Conservation (phyloP, 2,113 vertebrate species). For the Philantomba maxwellii region DNA sequence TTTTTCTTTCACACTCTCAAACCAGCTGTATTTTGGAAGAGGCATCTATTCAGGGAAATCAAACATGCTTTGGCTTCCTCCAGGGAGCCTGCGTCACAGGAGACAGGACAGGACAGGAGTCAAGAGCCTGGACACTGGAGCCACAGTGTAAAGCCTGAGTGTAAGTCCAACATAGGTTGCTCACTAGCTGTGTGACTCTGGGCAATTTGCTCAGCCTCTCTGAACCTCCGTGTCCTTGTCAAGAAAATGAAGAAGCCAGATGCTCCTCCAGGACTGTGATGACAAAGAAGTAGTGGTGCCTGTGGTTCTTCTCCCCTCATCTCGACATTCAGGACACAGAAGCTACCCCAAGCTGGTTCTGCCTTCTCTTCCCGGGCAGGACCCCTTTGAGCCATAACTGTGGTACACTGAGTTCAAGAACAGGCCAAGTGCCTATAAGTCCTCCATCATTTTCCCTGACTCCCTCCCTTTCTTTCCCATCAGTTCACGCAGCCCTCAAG, state of each 20-base stretch:
- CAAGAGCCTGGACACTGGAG: not conserved
- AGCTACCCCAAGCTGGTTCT: not conserved
- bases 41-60: not conserved
- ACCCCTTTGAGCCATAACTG: not conserved
- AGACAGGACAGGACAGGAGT: not conserved
- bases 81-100: not conserved
- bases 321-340: not conserved
- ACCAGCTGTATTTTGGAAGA: not conserved
- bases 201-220: not conserved
- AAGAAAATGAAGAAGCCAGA: conserved; percentile 2
- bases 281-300: not conserved
- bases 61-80: not conserved
- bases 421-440: not conserved
- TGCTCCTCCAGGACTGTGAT: not conserved
- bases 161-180: no score
- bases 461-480: not conserved
- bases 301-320: not conserved
- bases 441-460: not conserved
- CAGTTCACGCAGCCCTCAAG: not conserved
- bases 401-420: not conserved
- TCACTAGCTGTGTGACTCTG: not conserved
- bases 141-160: not conserved
- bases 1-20: conserved; percentile 1
- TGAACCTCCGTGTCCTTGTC: not conserved
- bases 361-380: not conserved